Evolutionary conservation across 2,797 vertebrate species (phyloP).

Genomic region (Manis javanica): DNA sequence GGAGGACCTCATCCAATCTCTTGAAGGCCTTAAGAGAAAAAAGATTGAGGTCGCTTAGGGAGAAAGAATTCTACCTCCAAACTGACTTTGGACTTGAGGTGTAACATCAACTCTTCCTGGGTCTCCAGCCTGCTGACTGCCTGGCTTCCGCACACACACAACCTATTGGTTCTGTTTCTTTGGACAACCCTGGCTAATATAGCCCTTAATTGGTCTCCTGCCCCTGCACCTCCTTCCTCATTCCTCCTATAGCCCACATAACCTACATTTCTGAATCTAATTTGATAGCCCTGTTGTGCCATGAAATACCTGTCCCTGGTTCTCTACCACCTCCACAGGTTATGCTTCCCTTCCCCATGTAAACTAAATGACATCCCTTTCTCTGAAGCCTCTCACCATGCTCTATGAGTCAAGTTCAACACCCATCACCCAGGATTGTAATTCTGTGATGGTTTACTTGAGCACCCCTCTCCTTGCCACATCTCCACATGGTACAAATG

Average conservation of each 20-base stretch:
- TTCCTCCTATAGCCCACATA: not conserved
- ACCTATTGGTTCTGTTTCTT: not conserved
- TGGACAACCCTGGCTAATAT: not conserved
- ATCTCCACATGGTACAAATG: not conserved
- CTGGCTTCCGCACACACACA: too few relatives aligned
- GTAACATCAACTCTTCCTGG: not conserved
- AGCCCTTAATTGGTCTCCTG: not conserved
- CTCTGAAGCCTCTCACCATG: not conserved
- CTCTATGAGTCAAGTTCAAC: not conserved
- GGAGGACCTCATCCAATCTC: not conserved
- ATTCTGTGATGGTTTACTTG: not conserved
- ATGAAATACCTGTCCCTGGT: not conserved
- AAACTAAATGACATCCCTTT: not conserved
- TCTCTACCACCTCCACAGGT: not conserved
- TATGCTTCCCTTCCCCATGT: not conserved
- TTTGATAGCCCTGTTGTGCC: not conserved
- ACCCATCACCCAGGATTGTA: not conserved
- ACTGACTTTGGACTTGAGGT: not conserved
- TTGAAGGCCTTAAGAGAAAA: not conserved
- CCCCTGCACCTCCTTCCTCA: not conserved
- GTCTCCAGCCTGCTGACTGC: not conserved
- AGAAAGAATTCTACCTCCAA: not conserved
- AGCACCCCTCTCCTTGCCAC: not conserved
- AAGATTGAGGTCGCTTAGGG: not conserved
- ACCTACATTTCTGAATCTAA: not conserved